Conservation (phyloP, 2,797 vertebrate genomes). For the Hafferia zeledoni region DNA sequence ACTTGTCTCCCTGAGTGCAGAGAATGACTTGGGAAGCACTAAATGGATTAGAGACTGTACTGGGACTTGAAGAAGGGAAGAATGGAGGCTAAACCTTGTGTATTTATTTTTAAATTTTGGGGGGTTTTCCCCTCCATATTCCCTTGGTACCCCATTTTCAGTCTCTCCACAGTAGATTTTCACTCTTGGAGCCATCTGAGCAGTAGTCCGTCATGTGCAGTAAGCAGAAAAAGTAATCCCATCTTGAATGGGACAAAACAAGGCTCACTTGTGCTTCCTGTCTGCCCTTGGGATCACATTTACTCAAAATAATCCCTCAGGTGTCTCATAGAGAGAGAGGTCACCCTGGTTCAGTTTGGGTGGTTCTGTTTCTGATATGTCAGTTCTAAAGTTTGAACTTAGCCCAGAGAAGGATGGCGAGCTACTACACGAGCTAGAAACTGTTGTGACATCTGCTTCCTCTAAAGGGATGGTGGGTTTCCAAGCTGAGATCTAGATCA, state of each 20-base stretch:
- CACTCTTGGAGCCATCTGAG: not conserved
- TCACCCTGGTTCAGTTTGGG: rapidly evolving
- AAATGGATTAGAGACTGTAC: not conserved
- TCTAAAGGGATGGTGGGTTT: rapidly evolving
- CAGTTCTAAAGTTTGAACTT: not conserved
- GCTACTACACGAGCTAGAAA: not conserved
- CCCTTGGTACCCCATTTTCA: not conserved
- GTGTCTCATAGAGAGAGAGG: not conserved
- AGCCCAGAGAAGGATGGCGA: not conserved
- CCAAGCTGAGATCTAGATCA: not conserved
- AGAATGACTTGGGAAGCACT: not conserved
- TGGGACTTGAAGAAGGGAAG: not conserved
- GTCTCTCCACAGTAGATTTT: not conserved
- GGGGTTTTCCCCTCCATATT: not conserved
- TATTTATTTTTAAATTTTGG: not conserved
- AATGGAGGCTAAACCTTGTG: not conserved
- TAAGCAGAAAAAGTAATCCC: not conserved
- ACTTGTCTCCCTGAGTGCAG: not conserved
- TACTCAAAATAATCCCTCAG: not conserved
- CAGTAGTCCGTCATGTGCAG: not conserved
- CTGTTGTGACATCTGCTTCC: not conserved
- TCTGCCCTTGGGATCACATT: not conserved
- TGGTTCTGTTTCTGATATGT: not conserved
- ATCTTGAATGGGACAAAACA: not conserved
- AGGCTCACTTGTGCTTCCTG: not conserved